Conservation (phyloP, 1,140 invertebrate genomes). For the Caenorhabditis latens region DNA sequence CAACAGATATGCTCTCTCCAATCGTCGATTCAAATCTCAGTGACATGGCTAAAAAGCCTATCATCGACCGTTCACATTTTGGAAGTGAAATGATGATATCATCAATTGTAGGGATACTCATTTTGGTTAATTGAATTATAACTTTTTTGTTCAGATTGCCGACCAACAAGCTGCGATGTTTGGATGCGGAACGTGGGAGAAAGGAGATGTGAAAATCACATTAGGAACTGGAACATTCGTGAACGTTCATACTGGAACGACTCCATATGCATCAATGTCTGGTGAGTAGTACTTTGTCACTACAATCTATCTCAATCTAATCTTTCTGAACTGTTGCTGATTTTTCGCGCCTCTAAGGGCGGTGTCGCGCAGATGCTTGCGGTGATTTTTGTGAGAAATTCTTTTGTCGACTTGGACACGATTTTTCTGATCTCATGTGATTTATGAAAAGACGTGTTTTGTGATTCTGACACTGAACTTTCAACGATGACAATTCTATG, state of each 20-base stretch:
- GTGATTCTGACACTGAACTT: constrained; percentile 40
- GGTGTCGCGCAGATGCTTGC: neutral
- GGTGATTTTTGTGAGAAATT: neutral
- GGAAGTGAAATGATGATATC: constrained; percentile 85
- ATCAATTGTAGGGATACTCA: constrained; percentile 82
- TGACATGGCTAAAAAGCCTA: constrained; percentile 79
- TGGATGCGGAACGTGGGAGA: constrained; percentile 87
- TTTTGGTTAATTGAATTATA: neutral
- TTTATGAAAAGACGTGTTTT: constrained; percentile 35
- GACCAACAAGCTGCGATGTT: constrained; percentile 89
- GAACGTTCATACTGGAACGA: constrained; percentile 86
- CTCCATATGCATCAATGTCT: constrained; percentile 85
- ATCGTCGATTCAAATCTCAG: constrained; percentile 84
- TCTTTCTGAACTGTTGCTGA: constrained; percentile 11
- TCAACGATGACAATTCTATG: constrained; percentile 63
- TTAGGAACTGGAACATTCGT: constrained; percentile 95
- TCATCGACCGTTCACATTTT: constrained; percentile 82
- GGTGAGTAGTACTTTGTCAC: constrained; percentile 69
- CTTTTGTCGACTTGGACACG: neutral
- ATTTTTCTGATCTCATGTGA: constrained; percentile 20
- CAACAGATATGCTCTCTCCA: constrained; percentile 84
- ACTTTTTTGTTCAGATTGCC: constrained; percentile 78
- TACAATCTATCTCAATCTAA: neutral
- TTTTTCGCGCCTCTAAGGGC: neutral
- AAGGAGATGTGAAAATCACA: constrained; percentile 89